A percentile compares a stretch with the other conserved stretches of the same genome.
phyloP scores from a whole-genome alignment of 2,888 invertebrate genomes.

The Athripsodes cinereus region DNA sequence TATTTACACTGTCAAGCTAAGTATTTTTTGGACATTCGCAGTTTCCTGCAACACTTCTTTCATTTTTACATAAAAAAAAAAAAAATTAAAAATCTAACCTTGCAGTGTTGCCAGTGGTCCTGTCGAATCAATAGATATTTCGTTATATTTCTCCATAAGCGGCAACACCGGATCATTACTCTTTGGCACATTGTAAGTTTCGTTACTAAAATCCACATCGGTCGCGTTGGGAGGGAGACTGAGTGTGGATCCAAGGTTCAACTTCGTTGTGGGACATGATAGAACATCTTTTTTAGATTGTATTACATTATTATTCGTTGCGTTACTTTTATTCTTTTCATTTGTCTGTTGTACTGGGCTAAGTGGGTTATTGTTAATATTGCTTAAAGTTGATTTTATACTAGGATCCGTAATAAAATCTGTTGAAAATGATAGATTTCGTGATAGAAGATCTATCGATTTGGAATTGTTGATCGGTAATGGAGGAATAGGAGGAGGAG shows the following conservation, averaged over 20 bases:
- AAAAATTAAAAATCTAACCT: slow-evolving; percentile 35
- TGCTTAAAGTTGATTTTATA: slow-evolving; percentile 35
- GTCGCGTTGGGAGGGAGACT: slow-evolving; percentile 23
- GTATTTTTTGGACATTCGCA: too few species aligned
- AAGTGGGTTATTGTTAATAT: slow-evolving; percentile 42
- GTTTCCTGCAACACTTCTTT: too few species aligned
- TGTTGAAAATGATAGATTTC: slow-evolving; percentile 46
- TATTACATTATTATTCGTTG: slow-evolving; percentile 22
- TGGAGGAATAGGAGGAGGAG: slow-evolving; percentile 31
- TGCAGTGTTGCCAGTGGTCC: slow-evolving; percentile 46
- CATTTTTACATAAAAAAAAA: too few species aligned
- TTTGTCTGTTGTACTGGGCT: slow-evolving; percentile 3
- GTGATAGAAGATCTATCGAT: slow-evolving; percentile 44
- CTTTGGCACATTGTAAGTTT: slow-evolving; percentile 47
- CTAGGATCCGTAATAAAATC: slow-evolving; percentile 35
- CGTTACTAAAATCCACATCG: slow-evolving; percentile 28
- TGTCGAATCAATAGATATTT: slow-evolving; percentile 45
- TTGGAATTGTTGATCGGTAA: slow-evolving; percentile 33
- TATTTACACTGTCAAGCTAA: too few species aligned
- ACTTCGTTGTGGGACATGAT: slow-evolving; percentile 20
- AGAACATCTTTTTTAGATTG: slow-evolving; percentile 21
- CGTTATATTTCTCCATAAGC: slow-evolving; percentile 45
- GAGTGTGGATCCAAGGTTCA: slow-evolving; percentile 22
- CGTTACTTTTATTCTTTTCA: slow-evolving; percentile 17
- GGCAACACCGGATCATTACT: slow-evolving; percentile 41